These are phyloP conservation scores for Geotrupes spiniger DNA, from an alignment of 2,888 invertebrate species.

Conservation along the genomic window DNA sequence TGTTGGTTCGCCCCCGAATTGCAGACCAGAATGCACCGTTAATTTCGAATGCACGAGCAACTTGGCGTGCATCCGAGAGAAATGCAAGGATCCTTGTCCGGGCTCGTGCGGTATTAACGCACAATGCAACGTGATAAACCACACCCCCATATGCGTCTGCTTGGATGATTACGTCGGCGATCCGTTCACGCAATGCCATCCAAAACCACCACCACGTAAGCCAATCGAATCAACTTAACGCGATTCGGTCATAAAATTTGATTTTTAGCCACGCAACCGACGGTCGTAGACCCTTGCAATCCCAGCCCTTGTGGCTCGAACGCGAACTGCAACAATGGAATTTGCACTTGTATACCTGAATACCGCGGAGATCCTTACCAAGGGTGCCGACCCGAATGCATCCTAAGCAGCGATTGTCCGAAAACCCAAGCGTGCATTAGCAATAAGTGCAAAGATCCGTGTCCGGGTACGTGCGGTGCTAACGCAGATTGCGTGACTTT, in stretches of 20 bases:
- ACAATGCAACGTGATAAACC: slow-evolving; percentile 70
- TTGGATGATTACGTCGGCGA: slow-evolving; percentile 58
- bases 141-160: slow-evolving; percentile 70
- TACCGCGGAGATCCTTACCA: slow-evolving; percentile 77
- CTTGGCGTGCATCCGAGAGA: slow-evolving; percentile 72
- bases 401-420: slow-evolving; percentile 75
- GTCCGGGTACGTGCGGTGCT: slow-evolving; percentile 76
- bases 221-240: neutral
- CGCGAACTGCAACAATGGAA: slow-evolving; percentile 68
- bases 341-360: slow-evolving; percentile 72
- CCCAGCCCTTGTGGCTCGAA: slow-evolving; percentile 74
- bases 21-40: slow-evolving; percentile 64
- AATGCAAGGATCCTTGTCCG: slow-evolving; percentile 75
- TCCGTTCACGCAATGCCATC: slow-evolving; percentile 55
- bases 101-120: slow-evolving; percentile 74
- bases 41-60: slow-evolving; percentile 72
- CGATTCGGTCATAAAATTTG: neutral
- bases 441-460: slow-evolving; percentile 81
- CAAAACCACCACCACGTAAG: slow-evolving; percentile 35
- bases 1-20: slow-evolving; percentile 68
- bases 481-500: slow-evolving; percentile 77
- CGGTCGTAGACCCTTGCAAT: slow-evolving; percentile 58
- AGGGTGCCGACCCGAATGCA: slow-evolving; percentile 79
- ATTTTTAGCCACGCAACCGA: slow-evolving; percentile 33
- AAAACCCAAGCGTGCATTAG: slow-evolving; percentile 72